phyloP scores from a whole-genome alignment of 30 jellyfish, hydroid and myxozoan genomes.

The Nemopilema nomurai region DNA sequence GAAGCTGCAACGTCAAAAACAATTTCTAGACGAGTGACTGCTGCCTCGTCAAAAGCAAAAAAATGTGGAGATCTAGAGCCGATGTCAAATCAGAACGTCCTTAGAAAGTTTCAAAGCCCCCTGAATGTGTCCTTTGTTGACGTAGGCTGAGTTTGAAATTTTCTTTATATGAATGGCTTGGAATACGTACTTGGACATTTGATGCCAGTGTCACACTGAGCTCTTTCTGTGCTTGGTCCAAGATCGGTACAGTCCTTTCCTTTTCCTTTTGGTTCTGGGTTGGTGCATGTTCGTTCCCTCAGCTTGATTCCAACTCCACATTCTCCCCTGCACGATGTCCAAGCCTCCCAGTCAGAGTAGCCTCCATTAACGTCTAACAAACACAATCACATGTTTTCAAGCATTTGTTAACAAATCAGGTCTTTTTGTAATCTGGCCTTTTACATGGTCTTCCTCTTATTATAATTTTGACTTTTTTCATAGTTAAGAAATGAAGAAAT shows the following conservation, averaged over 20 bases:
- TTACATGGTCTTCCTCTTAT: no score
- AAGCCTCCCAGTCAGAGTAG: conserved; percentile 20
- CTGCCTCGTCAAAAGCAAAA: no score
- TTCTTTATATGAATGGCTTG: neutral
- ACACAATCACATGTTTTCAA: neutral
- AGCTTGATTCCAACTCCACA: conserved; percentile 31
- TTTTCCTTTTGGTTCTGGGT: conserved; percentile 21
- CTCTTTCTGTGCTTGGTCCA: neutral
- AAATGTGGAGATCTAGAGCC: no score
- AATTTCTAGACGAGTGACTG: no score
- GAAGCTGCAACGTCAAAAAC: no score
- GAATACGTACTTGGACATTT: neutral
- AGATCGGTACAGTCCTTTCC: conserved; percentile 8
- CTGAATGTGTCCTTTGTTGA: no score
- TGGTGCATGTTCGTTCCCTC: conserved; percentile 23
- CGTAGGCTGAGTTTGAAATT: neutral
- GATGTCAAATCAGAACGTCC: no score
- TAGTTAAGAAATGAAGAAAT: no score
- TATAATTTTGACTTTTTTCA: no score
- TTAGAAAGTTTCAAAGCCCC: no score
- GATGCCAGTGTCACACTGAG: neutral
- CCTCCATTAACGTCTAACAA: conserved; percentile 31
- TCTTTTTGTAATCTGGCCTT: neutral
- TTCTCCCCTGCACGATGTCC: conserved; percentile 18
- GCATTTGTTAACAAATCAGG: neutral